Evolutionary conservation across 2,888 invertebrate genomes (phyloP), one percentile per base, ranked within the genome.

Genomic region (Cephus spinipes): DNA sequence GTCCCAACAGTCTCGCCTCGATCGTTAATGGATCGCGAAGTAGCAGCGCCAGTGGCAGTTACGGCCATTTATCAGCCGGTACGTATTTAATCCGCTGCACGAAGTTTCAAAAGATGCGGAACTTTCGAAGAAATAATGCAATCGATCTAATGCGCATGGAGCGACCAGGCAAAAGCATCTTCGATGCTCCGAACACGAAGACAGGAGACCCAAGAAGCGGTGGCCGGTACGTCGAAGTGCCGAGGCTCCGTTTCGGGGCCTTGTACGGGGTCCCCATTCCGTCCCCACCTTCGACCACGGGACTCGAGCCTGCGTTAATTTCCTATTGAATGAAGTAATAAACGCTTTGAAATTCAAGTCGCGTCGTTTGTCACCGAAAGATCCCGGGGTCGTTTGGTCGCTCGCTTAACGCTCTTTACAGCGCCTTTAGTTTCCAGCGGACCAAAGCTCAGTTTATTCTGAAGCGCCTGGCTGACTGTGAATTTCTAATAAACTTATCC

Each of bases 31-130:
- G 97, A 31, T 97, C 97, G 0, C 93, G 98, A 83, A 96, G 97
- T 80, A 97, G 97, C 30, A 96, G 97, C 40, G 97, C 97, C 9
- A 98, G 98, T 87, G 98, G 98, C 73, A 98, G 98, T 81, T 98
- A 98, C 93, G 98, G 98, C 32, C 99, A 99, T 93, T 94, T 99
- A 83, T 98, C 98, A 83, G 98, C 98, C 85, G 97, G 96, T 96
- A 90, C 87, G 90, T 84, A 69, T 79, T 80, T 73, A 74, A 11
- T 23, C 9, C 9, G 9, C 6, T 55, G 23, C 9, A 40, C 4
- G 6, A 15, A 23, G 1, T 55, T 23, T 55, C 23, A 55, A 6
- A 9, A 23, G 9, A 55, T 9, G 23, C 1, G 9, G 9, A 23
- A 23, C 15, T 71, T 71, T 23, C 12, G 11, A 71, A 23, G 71